These are phyloP conservation scores for Copidosoma floridanum DNA, from an alignment of 1,140 invertebrate genomes.

Conservation along the genomic window DNA sequence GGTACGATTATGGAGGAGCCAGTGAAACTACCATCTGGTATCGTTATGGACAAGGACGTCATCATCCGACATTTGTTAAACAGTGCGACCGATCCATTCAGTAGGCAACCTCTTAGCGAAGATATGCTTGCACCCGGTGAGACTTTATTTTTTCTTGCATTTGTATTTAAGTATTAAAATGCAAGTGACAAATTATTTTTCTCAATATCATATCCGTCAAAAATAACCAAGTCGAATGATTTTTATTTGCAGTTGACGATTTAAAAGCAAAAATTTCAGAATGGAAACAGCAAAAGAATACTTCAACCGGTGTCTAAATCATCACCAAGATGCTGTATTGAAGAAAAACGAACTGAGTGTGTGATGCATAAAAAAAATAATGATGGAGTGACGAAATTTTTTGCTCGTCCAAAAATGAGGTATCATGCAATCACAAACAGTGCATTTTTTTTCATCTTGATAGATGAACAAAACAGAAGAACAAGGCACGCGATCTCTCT, in stretches of 20 bases:
- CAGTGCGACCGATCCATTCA: constrained; percentile 96
- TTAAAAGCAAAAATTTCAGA: constrained; percentile 74
- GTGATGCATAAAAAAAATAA: constrained; percentile 13
- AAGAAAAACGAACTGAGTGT: constrained; percentile 4
- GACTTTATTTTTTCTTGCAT: constrained; percentile 16
- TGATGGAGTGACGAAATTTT: too few relatives aligned
- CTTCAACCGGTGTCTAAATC: constrained; percentile 44
- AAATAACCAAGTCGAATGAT: neutral
- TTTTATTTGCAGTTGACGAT: constrained; percentile 64
- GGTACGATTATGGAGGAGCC: constrained; percentile 97
- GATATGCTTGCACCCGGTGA: constrained; percentile 80
- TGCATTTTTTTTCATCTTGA: constrained; percentile 25
- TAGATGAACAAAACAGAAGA: constrained; percentile 17
- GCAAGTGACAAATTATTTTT: neutral
- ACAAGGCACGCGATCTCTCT: constrained; percentile 47
- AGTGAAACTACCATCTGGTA: constrained; percentile 89
- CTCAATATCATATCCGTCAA: neutral
- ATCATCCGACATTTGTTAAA: constrained; percentile 93
- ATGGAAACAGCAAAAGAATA: constrained; percentile 75
- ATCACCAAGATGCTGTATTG: too few relatives aligned
- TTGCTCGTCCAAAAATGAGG: constrained; percentile 8
- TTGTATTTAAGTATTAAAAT: neutral
- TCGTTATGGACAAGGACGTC: constrained; percentile 92
- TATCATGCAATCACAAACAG: constrained; percentile 15
- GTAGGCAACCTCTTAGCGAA: constrained; percentile 87